Evolutionary conservation across 2,888 invertebrate genomes (phyloP), one percentile per base, ranked within the genome.

Genomic region (Tuta absoluta): DNA sequence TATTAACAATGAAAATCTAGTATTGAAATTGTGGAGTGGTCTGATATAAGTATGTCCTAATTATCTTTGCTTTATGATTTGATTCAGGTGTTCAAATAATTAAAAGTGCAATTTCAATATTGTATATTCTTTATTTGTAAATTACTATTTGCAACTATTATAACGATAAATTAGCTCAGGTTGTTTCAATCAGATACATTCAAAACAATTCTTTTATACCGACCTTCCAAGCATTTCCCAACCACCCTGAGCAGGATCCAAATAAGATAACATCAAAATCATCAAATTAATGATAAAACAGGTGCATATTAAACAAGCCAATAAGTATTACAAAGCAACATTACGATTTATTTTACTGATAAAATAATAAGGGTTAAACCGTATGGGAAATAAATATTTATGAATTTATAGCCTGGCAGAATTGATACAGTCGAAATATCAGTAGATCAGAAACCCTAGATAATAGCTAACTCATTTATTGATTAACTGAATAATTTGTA

Each of bases 141-240:
- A 87, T 78, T 80, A 84, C 83, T 84, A 85, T 78, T 82, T 82
- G 76, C 80, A 83, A 84, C 81, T 84, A 88, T 84, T 75, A 79
- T 84, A 87, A 85, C 82, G 80, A 84, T 88, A 89, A 88, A 86
- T 78, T 75, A 71, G 78, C 88, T 78, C 90, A 85, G 86, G 80
- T 72, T 68, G 67, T 72, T 66, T 78, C 84, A 82, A 67, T 72
- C 84, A 81, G 71, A 69, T 75, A 23, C 67, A 62, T 64, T 64
- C 67, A 65, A n/a, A 23, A 28, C 61, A 68, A 66, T 64, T 38
- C 72, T 74, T 78, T 70, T 77, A 78, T 67, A 67, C 85, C n/a
- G n/a, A 45, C 45, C 79, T 80, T 74, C 80, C 72, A 75, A 69
- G 76, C 81, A 73, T 80, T 75, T 66, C 75, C 74, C 83, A 69